Base-by-base conservation (phyloP, 1,140 invertebrate genomes). In the Ditylenchus dipsaci region DNA sequence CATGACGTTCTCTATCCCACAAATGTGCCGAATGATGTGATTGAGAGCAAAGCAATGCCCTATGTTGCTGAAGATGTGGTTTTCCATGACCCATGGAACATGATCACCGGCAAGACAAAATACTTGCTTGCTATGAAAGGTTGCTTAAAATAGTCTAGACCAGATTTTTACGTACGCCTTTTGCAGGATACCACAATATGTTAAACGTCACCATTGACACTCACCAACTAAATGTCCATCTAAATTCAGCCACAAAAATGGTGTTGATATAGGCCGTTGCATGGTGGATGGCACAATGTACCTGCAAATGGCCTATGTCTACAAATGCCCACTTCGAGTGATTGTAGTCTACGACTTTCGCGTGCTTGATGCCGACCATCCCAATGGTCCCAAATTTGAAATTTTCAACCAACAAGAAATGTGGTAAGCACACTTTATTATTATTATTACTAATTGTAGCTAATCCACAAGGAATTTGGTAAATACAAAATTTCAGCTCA, bases 101-200 rank as follows among this genome's bases (percentile, higher is more conserved):
- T 45, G 29, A n/a, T 3, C 17, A n/a, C 3, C 59, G n/a, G n/a
- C 59, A 61, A 61, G 17, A 19, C n/a, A 7, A 3, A 45, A 7
- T 61, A 61, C 27, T 45, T 3, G 3, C 47, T 61, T 45, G 59
- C 3, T 29, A 61, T 61, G 59, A 61, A 61, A 61, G 59, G 59
- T 61, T 21, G 59, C 33, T 38, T 11, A 38, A 38, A 11, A 38
- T 38, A 38, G 33, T 38, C n/a, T n/a, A n/a, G n/a, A 38, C 11
- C 11, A 38, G 33, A 11, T 38, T 38, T 3, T 38, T 38, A 11
- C 3, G 33, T 5, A 38, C 3, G 33, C 33, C 11, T 45, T 61
- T 61, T 61, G 47, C n/a, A 61, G 59, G 59, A 61, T 61, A 45
- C 38, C 59, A 61, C 59, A 61, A 61, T n/a, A 61, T 61, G 59